phyloP scores from a whole-genome alignment of 2,888 invertebrate genomes.

The Drosophila anomelani region DNA sequence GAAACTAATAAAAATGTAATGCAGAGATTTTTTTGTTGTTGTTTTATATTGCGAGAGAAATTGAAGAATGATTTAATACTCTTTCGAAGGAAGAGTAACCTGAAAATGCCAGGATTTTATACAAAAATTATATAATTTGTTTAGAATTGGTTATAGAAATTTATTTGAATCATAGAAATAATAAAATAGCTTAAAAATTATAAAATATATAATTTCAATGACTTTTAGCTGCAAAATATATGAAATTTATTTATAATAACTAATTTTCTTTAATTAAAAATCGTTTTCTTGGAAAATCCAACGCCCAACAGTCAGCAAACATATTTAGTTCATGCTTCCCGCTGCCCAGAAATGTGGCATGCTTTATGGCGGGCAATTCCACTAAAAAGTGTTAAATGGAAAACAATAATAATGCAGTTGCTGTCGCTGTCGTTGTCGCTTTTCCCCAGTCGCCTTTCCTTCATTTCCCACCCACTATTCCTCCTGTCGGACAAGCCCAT shows the following conservation, averaged over 20 bases:
- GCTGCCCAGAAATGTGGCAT: constrained; percentile 16
- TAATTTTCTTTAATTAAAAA: neutral
- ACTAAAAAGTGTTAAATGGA: constrained; percentile 70
- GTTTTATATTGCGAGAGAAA: constrained; percentile 6
- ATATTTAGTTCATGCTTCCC: neutral
- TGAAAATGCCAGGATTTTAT: neutral
- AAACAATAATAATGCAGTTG: constrained; percentile 68
- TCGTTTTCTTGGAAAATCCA: neutral
- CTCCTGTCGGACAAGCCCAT: constrained; percentile 66
- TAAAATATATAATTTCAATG: neutral
- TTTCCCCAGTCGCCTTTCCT: constrained; percentile 2
- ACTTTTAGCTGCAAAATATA: no score
- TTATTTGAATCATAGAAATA: neutral
- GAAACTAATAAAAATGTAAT: constrained; percentile 37
- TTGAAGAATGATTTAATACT: constrained; percentile 25
- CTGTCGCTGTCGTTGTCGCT: constrained; percentile 20
- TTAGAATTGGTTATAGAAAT: neutral
- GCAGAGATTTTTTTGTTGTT: constrained; percentile 5
- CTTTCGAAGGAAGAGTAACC: neutral
- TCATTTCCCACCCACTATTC: neutral
- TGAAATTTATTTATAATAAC: neutral
- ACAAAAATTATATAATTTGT: neutral
- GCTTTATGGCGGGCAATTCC: constrained; percentile 21
- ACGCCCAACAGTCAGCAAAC: neutral
- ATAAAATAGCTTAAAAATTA: neutral